Conservation (phyloP, 2,888 invertebrate species). For the Nomada ruficornis region DNA sequence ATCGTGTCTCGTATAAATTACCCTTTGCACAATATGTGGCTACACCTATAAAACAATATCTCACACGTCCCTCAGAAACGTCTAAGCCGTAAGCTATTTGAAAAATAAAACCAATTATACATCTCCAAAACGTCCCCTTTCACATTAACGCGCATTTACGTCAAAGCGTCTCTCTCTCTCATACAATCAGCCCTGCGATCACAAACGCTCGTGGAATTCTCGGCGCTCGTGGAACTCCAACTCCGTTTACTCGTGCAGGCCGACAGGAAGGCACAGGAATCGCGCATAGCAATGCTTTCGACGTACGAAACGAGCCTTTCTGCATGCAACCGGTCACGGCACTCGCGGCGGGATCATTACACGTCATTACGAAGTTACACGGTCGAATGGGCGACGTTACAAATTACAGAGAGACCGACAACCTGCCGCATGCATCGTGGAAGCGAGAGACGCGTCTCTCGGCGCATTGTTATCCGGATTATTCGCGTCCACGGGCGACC, state of each 20-base stretch:
- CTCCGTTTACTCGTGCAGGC: not conserved
- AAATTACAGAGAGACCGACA: constrained; percentile 79
- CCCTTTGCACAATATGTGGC: no score
- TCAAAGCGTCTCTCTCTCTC: not conserved
- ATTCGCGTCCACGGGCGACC: constrained; percentile 28
- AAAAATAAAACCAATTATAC: no score
- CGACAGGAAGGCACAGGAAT: constrained; percentile 13
- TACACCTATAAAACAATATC: no score
- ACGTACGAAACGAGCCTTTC: constrained; percentile 23
- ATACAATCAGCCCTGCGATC: not conserved
- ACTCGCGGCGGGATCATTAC: constrained; percentile 78
- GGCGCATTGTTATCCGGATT: constrained; percentile 56
- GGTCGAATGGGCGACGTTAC: constrained; percentile 80
- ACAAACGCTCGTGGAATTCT: constrained; percentile 13
- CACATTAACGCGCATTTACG: no score
- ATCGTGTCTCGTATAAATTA: no score
- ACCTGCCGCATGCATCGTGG: constrained; percentile 56
- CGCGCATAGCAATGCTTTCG: constrained; percentile 18
- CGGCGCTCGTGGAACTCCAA: constrained; percentile 22
- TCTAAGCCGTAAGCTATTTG: no score
- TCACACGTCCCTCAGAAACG: no score
- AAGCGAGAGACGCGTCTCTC: constrained; percentile 18
- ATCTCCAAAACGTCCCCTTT: no score
- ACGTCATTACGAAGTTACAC: constrained; percentile 82
- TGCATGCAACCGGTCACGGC: constrained; percentile 53